Evolutionary conservation across 2,797 vertebrate genomes (phyloP).

Genomic region (Lutjanus campechanus): DNA sequence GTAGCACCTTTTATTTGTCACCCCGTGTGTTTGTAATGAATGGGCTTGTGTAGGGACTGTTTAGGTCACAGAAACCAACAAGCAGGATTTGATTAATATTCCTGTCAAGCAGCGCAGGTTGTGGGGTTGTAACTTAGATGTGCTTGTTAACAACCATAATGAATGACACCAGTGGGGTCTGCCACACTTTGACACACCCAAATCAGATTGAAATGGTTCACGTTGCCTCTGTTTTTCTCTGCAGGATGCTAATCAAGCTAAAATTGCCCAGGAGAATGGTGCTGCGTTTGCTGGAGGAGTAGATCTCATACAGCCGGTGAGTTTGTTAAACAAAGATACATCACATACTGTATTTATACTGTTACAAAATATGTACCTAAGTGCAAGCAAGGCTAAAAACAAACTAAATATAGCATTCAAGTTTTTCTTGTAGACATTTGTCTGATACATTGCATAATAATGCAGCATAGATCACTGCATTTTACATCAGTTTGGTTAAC

Average conservation of each 20-base stretch:
- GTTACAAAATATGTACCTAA: too few species aligned
- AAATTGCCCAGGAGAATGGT: constrained; percentile 85
- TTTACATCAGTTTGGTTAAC: too few species aligned
- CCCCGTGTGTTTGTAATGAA: constrained; percentile 17
- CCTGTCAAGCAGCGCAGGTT: neutral
- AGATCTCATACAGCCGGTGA: constrained; percentile 89
- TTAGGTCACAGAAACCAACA: neutral
- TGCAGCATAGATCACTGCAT: neutral
- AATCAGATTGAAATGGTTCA: neutral
- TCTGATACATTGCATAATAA: neutral
- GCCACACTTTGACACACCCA: neutral
- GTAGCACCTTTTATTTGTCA: constrained; percentile 28
- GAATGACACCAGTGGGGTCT: constrained; percentile 14
- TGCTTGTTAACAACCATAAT: constrained; percentile 27
- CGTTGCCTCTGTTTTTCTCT: constrained; percentile 19
- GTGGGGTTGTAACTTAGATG: constrained; percentile 24
- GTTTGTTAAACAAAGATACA: neutral
- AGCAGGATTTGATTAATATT: constrained; percentile 33
- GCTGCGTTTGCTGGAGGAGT: constrained; percentile 88
- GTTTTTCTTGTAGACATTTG: neutral
- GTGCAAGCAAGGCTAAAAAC: neutral
- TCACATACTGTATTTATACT: neutral
- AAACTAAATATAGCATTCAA: too few species aligned
- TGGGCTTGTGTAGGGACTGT: neutral
- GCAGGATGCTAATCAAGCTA: constrained; percentile 85